Percentiles rank a stretch among this genome's conserved stretches.
Evolutionary conservation across 2,888 invertebrate genomes (phyloP).

Genomic region (Lepas anatifera): DNA sequence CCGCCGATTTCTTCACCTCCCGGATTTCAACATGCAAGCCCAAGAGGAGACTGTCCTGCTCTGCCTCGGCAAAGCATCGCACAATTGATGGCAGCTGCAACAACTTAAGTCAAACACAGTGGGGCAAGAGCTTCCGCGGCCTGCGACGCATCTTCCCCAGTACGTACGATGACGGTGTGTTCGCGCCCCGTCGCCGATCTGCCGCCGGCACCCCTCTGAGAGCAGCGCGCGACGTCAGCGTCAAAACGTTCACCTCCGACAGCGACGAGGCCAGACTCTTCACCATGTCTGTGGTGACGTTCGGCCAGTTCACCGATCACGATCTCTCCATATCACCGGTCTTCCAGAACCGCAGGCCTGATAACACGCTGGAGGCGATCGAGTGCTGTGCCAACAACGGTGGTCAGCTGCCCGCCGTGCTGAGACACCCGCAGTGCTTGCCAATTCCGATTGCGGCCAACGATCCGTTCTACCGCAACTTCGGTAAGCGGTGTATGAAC

Average conservation of each 20-base stretch:
- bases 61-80: background rate
- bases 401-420: slow-evolving; percentile 18
- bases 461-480: slow-evolving; percentile 26
- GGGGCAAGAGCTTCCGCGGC: background rate
- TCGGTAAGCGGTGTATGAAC: slow-evolving; percentile 22
- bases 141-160: slow-evolving; percentile 5
- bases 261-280: background rate
- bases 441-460: slow-evolving; percentile 27
- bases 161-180: background rate
- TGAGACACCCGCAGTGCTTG: slow-evolving; percentile 27
- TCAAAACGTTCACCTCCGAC: background rate
- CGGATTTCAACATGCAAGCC: background rate
- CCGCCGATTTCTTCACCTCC: too few relatives aligned
- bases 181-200: background rate
- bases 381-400: slow-evolving; percentile 26
- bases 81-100: background rate
- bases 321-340: slow-evolving; percentile 23
- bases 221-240: background rate
- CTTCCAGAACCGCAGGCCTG: slow-evolving; percentile 15
- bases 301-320: slow-evolving; percentile 25
- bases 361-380: slow-evolving; percentile 17
- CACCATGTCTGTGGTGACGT: slow-evolving; percentile 21
- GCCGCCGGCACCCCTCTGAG: background rate
- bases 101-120: background rate
- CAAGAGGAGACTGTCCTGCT: background rate